phyloP scores from a whole-genome alignment of 2,797 vertebrate genomes.

The Sebastes vulpes region DNA sequence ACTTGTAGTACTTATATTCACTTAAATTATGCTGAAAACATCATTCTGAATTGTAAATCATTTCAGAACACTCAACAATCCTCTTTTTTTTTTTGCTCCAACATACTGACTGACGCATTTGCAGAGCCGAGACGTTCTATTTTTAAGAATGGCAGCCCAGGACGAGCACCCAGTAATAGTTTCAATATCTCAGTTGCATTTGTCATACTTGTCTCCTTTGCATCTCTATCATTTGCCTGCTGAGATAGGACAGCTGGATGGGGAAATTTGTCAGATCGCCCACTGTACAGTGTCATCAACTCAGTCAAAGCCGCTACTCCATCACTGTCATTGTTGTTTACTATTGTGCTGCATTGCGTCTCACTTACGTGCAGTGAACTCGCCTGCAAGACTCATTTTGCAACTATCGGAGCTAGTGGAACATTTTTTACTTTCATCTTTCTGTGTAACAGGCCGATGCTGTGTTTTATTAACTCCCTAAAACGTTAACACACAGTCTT shows the following conservation, averaged over 20 bases:
- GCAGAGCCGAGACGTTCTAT: not conserved
- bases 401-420: not conserved
- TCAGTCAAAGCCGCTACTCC: slow-evolving; percentile 43
- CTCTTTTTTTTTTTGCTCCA: not conserved
- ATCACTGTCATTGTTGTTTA: slow-evolving; percentile 62
- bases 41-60: not conserved
- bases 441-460: not conserved
- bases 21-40: not conserved
- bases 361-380: slow-evolving; percentile 11
- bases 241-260: slow-evolving; percentile 5
- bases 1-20: not conserved
- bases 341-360: slow-evolving; percentile 41
- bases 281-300: slow-evolving; percentile 45
- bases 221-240: slow-evolving; percentile 11
- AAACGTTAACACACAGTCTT: not conserved
- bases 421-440: not conserved
- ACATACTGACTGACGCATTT: not conserved
- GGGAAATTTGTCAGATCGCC: slow-evolving; percentile 24
- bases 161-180: not conserved
- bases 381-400: not conserved
- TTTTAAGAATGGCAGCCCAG: not conserved
- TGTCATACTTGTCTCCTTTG: not conserved
- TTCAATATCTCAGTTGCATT: not conserved
- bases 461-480: not conserved
- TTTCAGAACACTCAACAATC: not conserved